Percentiles rank a stretch among this genome's conserved stretches.
phyloP scores from a whole-genome alignment of 1,140 invertebrate genomes.

The Palaemon carinicauda region DNA sequence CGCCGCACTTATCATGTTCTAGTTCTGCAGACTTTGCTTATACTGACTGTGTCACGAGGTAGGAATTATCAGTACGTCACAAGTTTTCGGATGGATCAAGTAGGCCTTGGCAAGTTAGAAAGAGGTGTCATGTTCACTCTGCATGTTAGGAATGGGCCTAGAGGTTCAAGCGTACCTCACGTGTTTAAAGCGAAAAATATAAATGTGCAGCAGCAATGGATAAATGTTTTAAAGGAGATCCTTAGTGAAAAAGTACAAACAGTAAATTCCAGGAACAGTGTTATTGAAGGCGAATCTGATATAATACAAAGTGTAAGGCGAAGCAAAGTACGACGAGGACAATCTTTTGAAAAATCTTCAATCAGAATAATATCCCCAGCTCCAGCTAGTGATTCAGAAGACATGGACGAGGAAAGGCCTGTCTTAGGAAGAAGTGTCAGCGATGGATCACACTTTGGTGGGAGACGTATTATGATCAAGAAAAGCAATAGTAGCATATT shows the following conservation, averaged over 20 bases:
- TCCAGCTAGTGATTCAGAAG: neutral
- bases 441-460: neutral
- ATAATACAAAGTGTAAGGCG: neutral
- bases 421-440: neutral
- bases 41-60: conserved; percentile 19
- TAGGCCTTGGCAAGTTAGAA: conserved; percentile 33
- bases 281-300: conserved; percentile 15
- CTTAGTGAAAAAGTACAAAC: conserved; percentile 13
- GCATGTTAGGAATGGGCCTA: conserved; percentile 36
- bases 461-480: conserved; percentile 3
- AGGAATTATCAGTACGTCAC: conserved; percentile 45
- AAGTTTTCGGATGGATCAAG: conserved; percentile 50
- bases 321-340: conserved; percentile 25
- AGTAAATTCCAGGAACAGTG: conserved; percentile 20
- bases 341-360: conserved; percentile 6
- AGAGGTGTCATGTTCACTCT: conserved; percentile 43
- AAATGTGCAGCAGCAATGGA: conserved; percentile 48
- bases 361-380: neutral
- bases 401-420: neutral
- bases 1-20: conserved; percentile 36
- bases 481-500: conserved; percentile 10
- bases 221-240: conserved; percentile 32
- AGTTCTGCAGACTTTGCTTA: conserved; percentile 32
- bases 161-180: conserved; percentile 6
- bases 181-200: conserved; percentile 53